These are phyloP conservation scores for Cepphus grylle DNA, from an alignment of 2,113 vertebrate genomes.

Conservation along the genomic window DNA sequence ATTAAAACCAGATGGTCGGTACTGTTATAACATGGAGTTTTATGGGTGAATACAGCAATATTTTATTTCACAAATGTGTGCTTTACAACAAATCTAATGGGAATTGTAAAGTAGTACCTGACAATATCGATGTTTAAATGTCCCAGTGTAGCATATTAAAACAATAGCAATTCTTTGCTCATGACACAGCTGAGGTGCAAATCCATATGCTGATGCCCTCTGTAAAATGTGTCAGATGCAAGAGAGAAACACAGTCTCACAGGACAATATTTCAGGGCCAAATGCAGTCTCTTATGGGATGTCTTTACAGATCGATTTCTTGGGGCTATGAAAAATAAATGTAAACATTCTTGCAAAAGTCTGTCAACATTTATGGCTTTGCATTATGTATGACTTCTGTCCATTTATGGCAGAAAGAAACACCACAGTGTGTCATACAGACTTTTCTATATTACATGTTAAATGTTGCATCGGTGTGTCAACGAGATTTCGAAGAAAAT, in stretches of 20 bases:
- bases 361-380: constrained; percentile 12
- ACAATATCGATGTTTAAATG: constrained; percentile 20
- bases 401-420: not conserved
- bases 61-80: constrained; percentile 40
- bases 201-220: constrained; percentile 23
- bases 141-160: not conserved
- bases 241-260: not conserved
- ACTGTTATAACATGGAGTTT: constrained; percentile 3
- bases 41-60: constrained; percentile 14
- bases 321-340: constrained; percentile 57
- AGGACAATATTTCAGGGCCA: constrained; percentile 17
- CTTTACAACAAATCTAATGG: constrained; percentile 10
- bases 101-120: constrained; percentile 36
- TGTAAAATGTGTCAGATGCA: constrained; percentile 7
- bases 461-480: not conserved
- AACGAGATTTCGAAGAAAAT: not conserved
- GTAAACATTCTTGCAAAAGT: constrained; percentile 25
- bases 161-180: constrained; percentile 11
- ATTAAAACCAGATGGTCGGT: constrained; percentile 41
- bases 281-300: constrained; percentile 13
- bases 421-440: not conserved
- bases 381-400: not conserved
- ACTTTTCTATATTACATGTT: not conserved
- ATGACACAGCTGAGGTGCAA: constrained; percentile 42
- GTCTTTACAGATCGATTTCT: constrained; percentile 49